Evolutionary conservation across 2,888 invertebrate species (phyloP).

Genomic region (Phragmatobia fuliginosa): DNA sequence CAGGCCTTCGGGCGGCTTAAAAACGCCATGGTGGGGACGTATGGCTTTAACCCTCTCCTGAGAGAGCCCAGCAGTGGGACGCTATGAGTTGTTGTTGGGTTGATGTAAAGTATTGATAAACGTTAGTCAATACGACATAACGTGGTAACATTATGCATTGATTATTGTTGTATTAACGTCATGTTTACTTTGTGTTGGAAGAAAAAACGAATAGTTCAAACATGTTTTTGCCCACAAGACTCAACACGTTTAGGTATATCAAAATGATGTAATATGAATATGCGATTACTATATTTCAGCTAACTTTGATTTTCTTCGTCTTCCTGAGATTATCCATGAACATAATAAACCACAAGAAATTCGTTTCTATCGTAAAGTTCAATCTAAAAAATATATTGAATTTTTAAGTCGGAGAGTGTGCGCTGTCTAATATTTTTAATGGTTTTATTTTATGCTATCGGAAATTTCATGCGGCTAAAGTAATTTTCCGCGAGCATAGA

Average conservation of each 20-base stretch:
- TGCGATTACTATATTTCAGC: not conserved
- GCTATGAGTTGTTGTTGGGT: no score
- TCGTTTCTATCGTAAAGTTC: conserved; percentile 22
- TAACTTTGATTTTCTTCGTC: not conserved
- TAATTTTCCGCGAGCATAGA: conserved; percentile 84
- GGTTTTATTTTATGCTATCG: conserved; percentile 79
- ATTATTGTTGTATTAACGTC: no score
- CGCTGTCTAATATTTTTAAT: conserved; percentile 68
- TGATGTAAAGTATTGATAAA: no score
- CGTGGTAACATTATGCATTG: no score
- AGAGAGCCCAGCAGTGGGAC: no score
- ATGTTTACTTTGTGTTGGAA: no score
- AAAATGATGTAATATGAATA: not conserved
- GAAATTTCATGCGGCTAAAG: conserved; percentile 85
- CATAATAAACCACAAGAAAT: conserved; percentile 18
- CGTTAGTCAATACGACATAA: no score
- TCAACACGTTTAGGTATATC: not conserved
- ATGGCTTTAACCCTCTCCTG: no score
- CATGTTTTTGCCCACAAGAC: not conserved
- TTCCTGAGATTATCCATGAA: not conserved
- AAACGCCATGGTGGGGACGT: no score
- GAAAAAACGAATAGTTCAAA: not conserved
- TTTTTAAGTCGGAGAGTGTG: conserved; percentile 45
- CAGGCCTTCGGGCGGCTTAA: no score
- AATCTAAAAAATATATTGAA: conserved; percentile 44